These are phyloP conservation scores for Ptilodon capucinus DNA, from an alignment of 2,888 invertebrate species.

Conservation along the genomic window DNA sequence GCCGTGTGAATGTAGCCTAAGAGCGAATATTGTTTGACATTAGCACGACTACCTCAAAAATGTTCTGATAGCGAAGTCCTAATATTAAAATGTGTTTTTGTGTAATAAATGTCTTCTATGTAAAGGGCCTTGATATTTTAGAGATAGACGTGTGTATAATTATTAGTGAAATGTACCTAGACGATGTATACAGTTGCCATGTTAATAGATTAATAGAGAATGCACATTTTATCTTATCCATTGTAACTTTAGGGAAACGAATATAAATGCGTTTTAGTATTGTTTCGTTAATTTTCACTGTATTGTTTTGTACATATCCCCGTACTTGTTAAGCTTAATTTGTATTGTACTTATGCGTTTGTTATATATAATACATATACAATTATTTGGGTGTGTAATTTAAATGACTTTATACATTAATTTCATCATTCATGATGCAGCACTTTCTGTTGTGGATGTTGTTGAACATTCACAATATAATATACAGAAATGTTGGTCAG, in stretches of 20 bases:
- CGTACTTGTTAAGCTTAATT: conserved; percentile 17
- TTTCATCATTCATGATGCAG: too few species aligned
- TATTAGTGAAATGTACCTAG: conserved; percentile 42
- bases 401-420: too few species aligned
- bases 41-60: not conserved
- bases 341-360: too few species aligned
- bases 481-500: too few species aligned
- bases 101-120: conserved; percentile 44
- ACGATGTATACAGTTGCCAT: conserved; percentile 61
- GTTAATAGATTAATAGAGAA: conserved; percentile 50
- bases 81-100: conserved; percentile 16
- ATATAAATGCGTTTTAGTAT: conserved; percentile 78
- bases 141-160: conserved; percentile 38
- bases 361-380: too few species aligned
- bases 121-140: conserved; percentile 61
- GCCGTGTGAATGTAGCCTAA: too few species aligned
- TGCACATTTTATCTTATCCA: conserved; percentile 35
- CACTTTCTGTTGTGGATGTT: too few species aligned
- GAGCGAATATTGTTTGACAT: too few species aligned
- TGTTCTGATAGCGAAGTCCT: not conserved
- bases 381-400: too few species aligned
- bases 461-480: too few species aligned
- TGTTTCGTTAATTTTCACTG: conserved; percentile 59
- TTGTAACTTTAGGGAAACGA: conserved; percentile 44
- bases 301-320: conserved; percentile 38